Conservation (phyloP, 2,113 vertebrate genomes). For the Odocoileus virginianus region DNA sequence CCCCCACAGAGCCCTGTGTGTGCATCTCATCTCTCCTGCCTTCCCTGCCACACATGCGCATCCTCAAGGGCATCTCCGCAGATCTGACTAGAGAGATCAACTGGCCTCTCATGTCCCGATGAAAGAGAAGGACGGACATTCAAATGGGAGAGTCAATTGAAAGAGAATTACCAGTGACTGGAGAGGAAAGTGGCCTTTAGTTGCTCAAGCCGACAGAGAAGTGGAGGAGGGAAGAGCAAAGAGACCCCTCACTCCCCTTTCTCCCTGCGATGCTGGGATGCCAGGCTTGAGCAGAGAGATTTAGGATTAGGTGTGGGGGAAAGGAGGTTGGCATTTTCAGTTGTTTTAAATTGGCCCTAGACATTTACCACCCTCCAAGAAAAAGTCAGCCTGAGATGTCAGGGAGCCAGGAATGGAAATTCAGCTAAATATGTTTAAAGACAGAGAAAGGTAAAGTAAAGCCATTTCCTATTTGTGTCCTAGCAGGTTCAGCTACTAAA, state of each 20-base stretch:
- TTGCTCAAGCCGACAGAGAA: not conserved
- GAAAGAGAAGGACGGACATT: not conserved
- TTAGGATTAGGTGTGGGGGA: not conserved
- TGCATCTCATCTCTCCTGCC: not conserved
- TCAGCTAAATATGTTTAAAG: constrained; percentile 15
- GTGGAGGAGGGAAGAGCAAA: not conserved
- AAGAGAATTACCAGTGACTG: not conserved
- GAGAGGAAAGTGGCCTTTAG: not conserved
- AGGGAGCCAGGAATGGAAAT: not conserved
- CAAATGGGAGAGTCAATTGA: not conserved
- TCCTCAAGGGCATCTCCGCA: not conserved
- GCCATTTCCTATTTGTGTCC: not conserved
- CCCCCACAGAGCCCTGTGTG: not conserved
- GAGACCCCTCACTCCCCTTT: not conserved
- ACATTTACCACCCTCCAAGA: not conserved
- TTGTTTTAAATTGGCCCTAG: not conserved
- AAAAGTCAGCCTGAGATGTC: constrained; percentile 19
- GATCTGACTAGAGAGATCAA: not conserved
- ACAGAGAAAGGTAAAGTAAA: constrained; percentile 33
- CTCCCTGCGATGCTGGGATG: not conserved
- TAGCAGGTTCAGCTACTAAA: not conserved
- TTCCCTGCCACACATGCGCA: not conserved
- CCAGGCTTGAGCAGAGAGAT: not conserved
- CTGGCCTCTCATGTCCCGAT: not conserved
- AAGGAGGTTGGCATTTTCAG: not conserved